These are phyloP conservation scores for Mesocentrotus franciscanus DNA, from an alignment of 53 echinoderm and acorn worm genomes.

Conservation along the genomic window DNA sequence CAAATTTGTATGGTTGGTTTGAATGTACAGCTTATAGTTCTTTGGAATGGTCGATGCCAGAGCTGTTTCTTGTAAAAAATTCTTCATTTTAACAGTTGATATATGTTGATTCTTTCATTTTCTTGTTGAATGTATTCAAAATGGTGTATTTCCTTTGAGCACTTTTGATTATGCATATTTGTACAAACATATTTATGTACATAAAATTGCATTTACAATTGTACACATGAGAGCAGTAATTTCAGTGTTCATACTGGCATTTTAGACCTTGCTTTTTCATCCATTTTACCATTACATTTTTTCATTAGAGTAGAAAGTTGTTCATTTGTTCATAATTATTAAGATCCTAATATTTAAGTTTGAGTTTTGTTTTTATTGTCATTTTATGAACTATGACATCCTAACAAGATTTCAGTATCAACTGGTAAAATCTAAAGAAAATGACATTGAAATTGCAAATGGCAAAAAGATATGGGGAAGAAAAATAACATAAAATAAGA, in stretches of 20 bases:
- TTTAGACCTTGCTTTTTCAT: slow-evolving; percentile 23
- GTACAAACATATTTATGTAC: slow-evolving; percentile 15
- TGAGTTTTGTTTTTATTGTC: not conserved
- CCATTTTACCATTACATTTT: slow-evolving; percentile 19
- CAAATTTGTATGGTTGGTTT: not conserved
- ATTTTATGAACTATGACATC: not conserved
- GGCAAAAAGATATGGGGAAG: not conserved
- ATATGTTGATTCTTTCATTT: slow-evolving; percentile 60
- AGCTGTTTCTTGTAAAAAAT: not conserved
- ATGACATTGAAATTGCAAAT: not conserved
- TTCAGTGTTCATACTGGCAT: slow-evolving; percentile 25
- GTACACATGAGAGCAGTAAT: not conserved
- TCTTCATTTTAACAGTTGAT: slow-evolving; percentile 18
- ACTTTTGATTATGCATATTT: slow-evolving; percentile 18
- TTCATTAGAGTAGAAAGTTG: slow-evolving; percentile 17
- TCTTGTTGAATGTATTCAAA: slow-evolving; percentile 65
- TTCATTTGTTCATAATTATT: not conserved
- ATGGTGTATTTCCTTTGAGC: slow-evolving; percentile 16
- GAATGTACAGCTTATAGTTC: not conserved
- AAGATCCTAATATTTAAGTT: not conserved
- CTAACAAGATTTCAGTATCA: not conserved
- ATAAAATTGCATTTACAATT: slow-evolving; percentile 34
- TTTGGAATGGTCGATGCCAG: not conserved
- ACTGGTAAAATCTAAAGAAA: not conserved
- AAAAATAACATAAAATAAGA: not conserved